Base-by-base conservation (phyloP, 2,888 invertebrate genomes). In the Parnassius smintheus region DNA sequence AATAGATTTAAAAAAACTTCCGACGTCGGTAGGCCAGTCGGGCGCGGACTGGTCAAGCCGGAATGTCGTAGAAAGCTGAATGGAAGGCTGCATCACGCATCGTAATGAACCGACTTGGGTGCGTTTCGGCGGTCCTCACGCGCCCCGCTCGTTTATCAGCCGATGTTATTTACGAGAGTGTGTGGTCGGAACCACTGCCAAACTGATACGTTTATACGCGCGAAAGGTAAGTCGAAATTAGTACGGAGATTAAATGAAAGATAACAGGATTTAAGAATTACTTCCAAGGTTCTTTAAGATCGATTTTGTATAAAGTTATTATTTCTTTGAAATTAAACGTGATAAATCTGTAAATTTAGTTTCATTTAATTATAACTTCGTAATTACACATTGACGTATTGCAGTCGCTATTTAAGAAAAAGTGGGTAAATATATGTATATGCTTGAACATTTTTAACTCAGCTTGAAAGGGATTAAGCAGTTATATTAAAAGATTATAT, bases 61-160 rank as follows among this genome's bases (percentile, higher is more conserved):
- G 85, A 83, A 85, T 85, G 81, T 58, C 65, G 77, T 82, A 81
- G 86, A 86, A 86, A 86, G 86, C 83, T 79, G 62, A 57, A 57
- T 62, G 56, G 57, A 53, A 52, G 57, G 22, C 45, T 51, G 58
- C 58, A 44, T 44, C 61, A 42, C 74, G 77, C 76, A 74, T 76
- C 76, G 77, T 71, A 73, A 76, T 73, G 72, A 70, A 67, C 69
- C 63, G 62, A 63, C 62, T 48, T 52, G 57, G 61, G 56, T 56
- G 56, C 52, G 70, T 71, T 75, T 76, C 59, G 76, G 75, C 64
- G 68, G 62, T 66, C 67, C 64, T 62, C 64, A 59, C 61, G 64
- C 70, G 69, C 72, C 73, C 72, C 73, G 71, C 73, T 7, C 49
- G 49, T 49, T 49, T 49, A 9, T 46, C 9, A 9, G 49, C 49